phyloP scores from a whole-genome alignment of 2,113 vertebrate genomes.

The Indri indri region DNA sequence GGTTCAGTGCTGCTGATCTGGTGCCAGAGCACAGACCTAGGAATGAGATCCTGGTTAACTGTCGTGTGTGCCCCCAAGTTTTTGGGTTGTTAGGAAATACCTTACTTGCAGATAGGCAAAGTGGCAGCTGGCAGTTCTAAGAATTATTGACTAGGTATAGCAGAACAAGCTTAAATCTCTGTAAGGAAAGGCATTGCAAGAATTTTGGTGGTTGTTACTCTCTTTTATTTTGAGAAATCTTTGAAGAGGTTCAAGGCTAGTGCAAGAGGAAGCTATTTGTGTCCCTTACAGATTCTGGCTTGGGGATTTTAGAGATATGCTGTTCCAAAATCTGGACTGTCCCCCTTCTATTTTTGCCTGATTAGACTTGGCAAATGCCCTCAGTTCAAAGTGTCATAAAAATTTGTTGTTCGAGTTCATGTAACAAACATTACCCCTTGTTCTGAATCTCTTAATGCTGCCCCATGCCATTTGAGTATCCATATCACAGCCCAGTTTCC shows the following conservation, averaged over 20 bases:
- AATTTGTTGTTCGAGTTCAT: not conserved
- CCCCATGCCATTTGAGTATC: not conserved
- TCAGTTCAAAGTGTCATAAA: not conserved
- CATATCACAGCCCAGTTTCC: not conserved
- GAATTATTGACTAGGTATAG: not conserved
- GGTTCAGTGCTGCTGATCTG: not conserved
- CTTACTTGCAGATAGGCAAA: not conserved
- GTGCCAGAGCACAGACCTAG: not conserved
- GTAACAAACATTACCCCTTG: not conserved
- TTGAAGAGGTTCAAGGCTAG: constrained; percentile 36
- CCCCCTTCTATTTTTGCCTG: not conserved
- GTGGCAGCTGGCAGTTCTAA: not conserved
- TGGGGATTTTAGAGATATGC: not conserved
- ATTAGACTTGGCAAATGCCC: constrained; percentile 39
- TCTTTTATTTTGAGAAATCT: constrained; percentile 14
- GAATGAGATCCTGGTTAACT: not conserved
- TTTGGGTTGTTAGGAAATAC: not conserved
- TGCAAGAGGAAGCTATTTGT: constrained; percentile 11
- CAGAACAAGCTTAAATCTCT: not conserved
- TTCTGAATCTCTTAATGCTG: not conserved
- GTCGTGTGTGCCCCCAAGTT: not conserved
- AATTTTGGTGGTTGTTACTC: not conserved
- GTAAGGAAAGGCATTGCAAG: not conserved
- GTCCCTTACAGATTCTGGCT: not conserved
- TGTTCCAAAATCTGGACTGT: not conserved